These are phyloP conservation scores for Synergus japonicus DNA, from an alignment of 2,888 invertebrate species.

Conservation along the genomic window DNA sequence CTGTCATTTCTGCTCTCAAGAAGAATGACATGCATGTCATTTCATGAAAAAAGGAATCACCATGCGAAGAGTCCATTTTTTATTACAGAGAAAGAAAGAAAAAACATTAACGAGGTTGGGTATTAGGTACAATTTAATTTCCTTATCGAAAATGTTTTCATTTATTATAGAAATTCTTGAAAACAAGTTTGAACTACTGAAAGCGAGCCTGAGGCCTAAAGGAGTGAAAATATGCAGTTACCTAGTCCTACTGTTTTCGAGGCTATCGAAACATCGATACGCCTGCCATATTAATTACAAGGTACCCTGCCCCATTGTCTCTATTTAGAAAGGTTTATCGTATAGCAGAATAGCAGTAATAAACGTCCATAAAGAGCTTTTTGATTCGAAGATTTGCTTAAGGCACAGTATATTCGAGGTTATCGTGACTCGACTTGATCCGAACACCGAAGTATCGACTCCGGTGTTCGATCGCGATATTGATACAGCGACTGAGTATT, in stretches of 20 bases:
- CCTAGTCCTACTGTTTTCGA: slow-evolving; percentile 24
- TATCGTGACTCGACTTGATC: slow-evolving; percentile 67
- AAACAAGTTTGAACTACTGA: slow-evolving; percentile 2
- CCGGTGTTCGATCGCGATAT: slow-evolving; percentile 59
- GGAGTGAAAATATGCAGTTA: not conserved
- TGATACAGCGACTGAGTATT: slow-evolving; percentile 44
- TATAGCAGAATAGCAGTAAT: not conserved
- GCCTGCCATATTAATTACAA: slow-evolving; percentile 52
- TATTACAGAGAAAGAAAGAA: not conserved
- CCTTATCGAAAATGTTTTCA: not conserved
- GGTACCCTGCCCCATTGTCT: slow-evolving; percentile 50
- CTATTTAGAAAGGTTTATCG: slow-evolving; percentile 48
- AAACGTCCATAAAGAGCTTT: slow-evolving; percentile 61
- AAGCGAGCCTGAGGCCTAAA: not conserved
- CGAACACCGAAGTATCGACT: slow-evolving; percentile 55
- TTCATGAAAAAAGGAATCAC: not conserved
- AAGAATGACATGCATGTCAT: not conserved
- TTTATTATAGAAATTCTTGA: not conserved
- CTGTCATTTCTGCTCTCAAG: too few species aligned
- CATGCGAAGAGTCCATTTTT: not conserved
- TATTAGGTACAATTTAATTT: not conserved
- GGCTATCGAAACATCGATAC: slow-evolving; percentile 51
- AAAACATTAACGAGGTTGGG: not conserved
- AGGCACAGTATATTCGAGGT: slow-evolving; percentile 69
- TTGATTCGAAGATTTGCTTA: slow-evolving; percentile 67